Percentiles rank a stretch among this genome's conserved stretches.
These are phyloP conservation scores for Jordanella pulchra DNA, from an alignment of 2,797 vertebrate species.

Conservation along the genomic window DNA sequence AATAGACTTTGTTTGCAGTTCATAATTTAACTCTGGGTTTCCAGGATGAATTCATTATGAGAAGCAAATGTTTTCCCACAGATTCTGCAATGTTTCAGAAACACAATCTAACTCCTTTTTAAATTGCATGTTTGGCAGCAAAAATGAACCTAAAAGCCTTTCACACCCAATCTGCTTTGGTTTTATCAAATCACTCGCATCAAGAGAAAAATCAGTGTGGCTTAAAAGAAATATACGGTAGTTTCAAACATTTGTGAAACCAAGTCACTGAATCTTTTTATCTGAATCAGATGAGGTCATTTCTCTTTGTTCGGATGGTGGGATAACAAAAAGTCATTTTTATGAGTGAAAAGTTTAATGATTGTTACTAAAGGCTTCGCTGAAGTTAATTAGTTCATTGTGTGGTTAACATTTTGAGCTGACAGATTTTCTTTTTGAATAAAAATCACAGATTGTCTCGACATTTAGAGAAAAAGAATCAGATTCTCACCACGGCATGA, in stretches of 20 bases:
- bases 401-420: neutral
- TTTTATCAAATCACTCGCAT: neutral
- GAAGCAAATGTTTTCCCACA: conserved; percentile 5
- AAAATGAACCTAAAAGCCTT: neutral
- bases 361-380: neutral
- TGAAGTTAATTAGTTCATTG: neutral
- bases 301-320: neutral
- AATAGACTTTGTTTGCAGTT: neutral
- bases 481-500: conserved; percentile 5
- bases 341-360: neutral
- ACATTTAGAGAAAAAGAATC: conserved; percentile 30
- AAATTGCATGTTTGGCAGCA: neutral
- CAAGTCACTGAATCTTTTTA: neutral
- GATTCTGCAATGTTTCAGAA: neutral
- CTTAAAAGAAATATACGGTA: neutral
- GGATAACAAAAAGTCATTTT: neutral
- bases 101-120: neutral
- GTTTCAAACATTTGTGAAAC: neutral
- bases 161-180: neutral
- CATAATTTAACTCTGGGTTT: neutral
- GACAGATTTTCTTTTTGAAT: conserved; percentile 5
- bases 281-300: neutral
- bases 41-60: neutral
- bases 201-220: neutral
- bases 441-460: neutral